Evolutionary conservation across 2,888 invertebrate species (phyloP), one percentile per base, ranked within the genome.

Genomic region (Lasioglossum morio): DNA sequence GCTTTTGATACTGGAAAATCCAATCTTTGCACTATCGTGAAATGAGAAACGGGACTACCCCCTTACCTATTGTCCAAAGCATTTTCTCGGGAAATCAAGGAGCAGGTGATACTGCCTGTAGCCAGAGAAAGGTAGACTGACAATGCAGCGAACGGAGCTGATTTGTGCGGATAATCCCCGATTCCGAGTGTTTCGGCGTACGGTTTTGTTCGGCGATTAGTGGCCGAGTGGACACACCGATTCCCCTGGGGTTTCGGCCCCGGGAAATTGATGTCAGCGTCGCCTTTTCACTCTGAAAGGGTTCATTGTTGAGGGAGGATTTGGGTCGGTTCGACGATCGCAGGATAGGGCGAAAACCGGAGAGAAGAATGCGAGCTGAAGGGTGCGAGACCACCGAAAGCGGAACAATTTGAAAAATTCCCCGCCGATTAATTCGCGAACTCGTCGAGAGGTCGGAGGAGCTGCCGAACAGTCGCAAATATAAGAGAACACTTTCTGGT

Each of bases 121-220:
- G n/a, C 12, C 12, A 27, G 34, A 14, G 30, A 19, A 27, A 37
- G 48, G 27, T 34, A 12, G n/a, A 37, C 66, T 30, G 37, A 78
- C 37, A 53, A 78, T 78, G 19, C 53, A 30, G 37, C 30, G 57
- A 57, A 16, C 23, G 30, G 57, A 34, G 34, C 46, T 19, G 77
- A 72, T 81, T n/a, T 46, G 60, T 48, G 16, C 30, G 48, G 69
- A 82, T 82, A 78, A 82, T 82, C 72, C 77, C 1, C n/a, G 78
- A 78, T 48, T 70, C 34, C 40, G 30, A 72, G 19, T 37, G 75
- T 46, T 48, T 46, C 63, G n/a, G 12, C 43, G 40, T 57, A 2
- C 19, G 10, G 40, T 46, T 70, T 79, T 60, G 48, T 75, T 82
- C 70, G 3, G n/a, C 76, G 76, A 76, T 81, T 81, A 69, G 69